Evolutionary conservation across 2,113 vertebrate genomes (phyloP).

Genomic region (Ramphastos sulfuratus): DNA sequence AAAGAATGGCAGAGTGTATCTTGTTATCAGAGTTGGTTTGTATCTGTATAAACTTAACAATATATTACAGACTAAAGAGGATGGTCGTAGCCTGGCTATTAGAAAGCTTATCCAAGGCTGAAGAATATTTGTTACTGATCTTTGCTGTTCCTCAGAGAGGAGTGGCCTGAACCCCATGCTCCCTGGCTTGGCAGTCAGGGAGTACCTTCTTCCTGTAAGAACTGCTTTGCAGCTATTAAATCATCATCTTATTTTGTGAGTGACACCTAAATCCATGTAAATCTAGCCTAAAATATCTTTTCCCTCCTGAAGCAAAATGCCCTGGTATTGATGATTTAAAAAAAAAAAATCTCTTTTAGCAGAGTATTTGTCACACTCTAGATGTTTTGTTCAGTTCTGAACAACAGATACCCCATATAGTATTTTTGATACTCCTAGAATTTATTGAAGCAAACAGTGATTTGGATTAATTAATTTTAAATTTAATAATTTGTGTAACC

Average conservation of each 20-base stretch:
- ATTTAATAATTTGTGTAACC: not conserved
- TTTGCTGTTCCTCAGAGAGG: not conserved
- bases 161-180: not conserved
- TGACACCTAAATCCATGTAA: not conserved
- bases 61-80: not conserved
- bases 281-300: not conserved
- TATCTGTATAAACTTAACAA: not conserved
- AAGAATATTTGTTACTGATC: not conserved
- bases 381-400: not conserved
- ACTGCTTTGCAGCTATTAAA: not conserved
- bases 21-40: not conserved
- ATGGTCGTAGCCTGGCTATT: not conserved
- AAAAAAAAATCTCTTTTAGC: not conserved
- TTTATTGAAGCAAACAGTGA: not conserved
- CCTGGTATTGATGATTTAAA: not conserved
- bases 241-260: not conserved
- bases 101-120: not conserved
- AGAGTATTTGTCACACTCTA: not conserved
- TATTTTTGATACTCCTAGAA: not conserved
- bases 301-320: not conserved
- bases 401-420: not conserved
- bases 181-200: rapidly evolving
- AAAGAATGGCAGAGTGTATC: not conserved
- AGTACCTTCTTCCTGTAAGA: not conserved
- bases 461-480: not conserved